Percentiles rank a stretch among this genome's conserved stretches.
Evolutionary conservation across 2,888 invertebrate genomes (phyloP).

Genomic region (Ctenicera cuprea): DNA sequence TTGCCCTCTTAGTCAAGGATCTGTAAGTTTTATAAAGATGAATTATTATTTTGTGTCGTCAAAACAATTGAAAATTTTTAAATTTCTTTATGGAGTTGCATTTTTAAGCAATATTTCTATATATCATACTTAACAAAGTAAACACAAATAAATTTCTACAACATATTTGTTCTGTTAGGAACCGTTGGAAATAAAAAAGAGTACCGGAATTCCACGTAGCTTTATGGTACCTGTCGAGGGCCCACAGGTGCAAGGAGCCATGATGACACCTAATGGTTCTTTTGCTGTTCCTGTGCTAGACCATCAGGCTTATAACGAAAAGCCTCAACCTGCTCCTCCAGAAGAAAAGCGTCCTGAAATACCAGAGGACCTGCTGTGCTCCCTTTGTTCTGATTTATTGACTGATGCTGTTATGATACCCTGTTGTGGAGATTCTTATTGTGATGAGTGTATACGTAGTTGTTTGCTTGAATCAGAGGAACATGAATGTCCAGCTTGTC

Average conservation of each 20-base stretch:
- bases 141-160: no score
- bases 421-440: slow-evolving; percentile 98
- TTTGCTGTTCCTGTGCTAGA: slow-evolving; percentile 93
- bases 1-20: slow-evolving; percentile 84
- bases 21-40: slow-evolving; percentile 72
- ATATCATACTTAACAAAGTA: no score
- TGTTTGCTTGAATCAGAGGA: slow-evolving; percentile 94
- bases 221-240: slow-evolving; percentile 96
- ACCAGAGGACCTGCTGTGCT: slow-evolving; percentile 94
- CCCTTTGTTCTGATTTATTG: slow-evolving; percentile 93
- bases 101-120: no score
- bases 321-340: slow-evolving; percentile 74
- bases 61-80: no score
- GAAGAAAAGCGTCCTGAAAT: slow-evolving; percentile 82
- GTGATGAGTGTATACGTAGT: slow-evolving; percentile 97
- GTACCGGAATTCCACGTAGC: slow-evolving; percentile 97
- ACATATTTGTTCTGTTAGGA: no score
- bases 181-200: slow-evolving; percentile 89
- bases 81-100: no score
- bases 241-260: slow-evolving; percentile 91
- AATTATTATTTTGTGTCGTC: no score
- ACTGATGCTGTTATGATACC: slow-evolving; percentile 98
- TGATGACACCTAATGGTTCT: slow-evolving; percentile 91
- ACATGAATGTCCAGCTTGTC: slow-evolving; percentile 96
- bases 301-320: slow-evolving; percentile 87